These are phyloP conservation scores for Haemorhous mexicanus DNA, from an alignment of 2,113 vertebrate species.

Conservation along the genomic window DNA sequence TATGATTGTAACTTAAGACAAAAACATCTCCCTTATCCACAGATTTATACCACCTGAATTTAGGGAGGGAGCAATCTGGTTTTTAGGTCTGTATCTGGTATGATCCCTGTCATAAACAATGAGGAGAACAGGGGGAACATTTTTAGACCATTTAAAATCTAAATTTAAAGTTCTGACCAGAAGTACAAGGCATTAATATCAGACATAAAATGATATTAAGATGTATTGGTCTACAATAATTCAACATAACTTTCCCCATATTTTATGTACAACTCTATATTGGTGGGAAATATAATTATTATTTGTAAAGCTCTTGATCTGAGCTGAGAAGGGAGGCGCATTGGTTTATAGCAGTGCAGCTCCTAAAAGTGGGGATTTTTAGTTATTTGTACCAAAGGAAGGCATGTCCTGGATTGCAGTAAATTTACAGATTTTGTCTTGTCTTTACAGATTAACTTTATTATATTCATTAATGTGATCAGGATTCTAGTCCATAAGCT, in stretches of 20 bases:
- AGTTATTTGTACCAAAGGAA: neutral
- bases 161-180: neutral
- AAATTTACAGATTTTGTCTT: neutral
- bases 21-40: neutral
- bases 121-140: neutral
- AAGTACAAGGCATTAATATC: neutral
- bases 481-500: slow-evolving; percentile 74
- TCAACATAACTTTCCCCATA: neutral
- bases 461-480: slow-evolving; percentile 79
- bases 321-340: neutral
- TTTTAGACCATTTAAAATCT: neutral
- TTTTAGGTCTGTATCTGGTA: neutral
- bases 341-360: neutral
- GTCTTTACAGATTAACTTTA: slow-evolving; percentile 69
- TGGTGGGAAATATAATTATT: neutral
- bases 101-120: neutral
- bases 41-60: neutral
- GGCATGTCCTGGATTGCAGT: neutral
- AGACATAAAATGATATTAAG: accelerated
- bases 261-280: neutral
- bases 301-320: neutral
- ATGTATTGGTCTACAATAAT: neutral
- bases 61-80: neutral
- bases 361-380: neutral
- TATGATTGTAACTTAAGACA: neutral